Percentiles rank a stretch among this genome's conserved stretches.
These are phyloP conservation scores for Ceramica pisi DNA, from an alignment of 2,888 invertebrate genomes.

Conservation along the genomic window DNA sequence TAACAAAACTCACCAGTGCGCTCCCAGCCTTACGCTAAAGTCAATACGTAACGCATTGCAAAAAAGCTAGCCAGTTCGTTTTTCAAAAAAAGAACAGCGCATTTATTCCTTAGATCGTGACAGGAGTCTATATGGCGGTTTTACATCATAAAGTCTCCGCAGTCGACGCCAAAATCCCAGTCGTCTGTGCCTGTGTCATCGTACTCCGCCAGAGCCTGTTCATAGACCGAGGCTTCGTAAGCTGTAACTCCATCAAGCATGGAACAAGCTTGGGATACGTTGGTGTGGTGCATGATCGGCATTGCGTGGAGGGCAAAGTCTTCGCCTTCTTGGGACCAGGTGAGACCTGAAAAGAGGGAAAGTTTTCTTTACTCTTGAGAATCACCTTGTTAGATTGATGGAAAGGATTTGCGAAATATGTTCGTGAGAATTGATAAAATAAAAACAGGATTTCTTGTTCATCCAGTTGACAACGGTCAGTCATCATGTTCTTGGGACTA, in stretches of 20 bases:
- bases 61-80: background rate
- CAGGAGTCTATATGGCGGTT: conserved; percentile 24
- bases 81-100: conserved; percentile 20
- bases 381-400: background rate
- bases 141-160: conserved; percentile 94
- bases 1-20: no score
- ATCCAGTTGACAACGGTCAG: no score
- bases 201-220: conserved; percentile 91
- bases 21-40: background rate
- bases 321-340: conserved; percentile 93
- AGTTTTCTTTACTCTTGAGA: background rate
- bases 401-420: background rate
- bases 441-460: no score
- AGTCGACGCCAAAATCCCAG: conserved; percentile 93
- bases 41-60: background rate
- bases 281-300: conserved; percentile 92
- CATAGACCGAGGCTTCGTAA: conserved; percentile 91
- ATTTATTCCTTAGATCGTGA: conserved; percentile 14
- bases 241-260: conserved; percentile 91
- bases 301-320: conserved; percentile 92
- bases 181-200: conserved; percentile 91
- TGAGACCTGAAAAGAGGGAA: conserved; percentile 87
- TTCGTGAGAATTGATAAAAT: no score
- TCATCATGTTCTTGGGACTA: no score
- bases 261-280: conserved; percentile 91